These are phyloP conservation scores for Alloplasta piceator DNA, from an alignment of 2,888 invertebrate species.

Conservation along the genomic window DNA sequence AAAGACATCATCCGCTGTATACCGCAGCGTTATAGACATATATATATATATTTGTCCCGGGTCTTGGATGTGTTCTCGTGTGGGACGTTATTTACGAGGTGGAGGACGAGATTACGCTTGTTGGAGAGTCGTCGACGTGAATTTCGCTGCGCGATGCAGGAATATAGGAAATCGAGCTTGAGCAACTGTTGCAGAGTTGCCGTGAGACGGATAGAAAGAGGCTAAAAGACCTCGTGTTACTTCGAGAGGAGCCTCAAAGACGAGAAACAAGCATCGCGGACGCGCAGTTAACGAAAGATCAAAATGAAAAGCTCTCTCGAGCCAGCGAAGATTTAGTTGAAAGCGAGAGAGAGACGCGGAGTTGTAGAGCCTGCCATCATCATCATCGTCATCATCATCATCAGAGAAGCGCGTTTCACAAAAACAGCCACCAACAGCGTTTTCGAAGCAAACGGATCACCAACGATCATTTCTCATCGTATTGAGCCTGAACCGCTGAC, in stretches of 20 bases:
- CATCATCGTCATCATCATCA: background rate
- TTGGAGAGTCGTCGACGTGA: constrained; percentile 27
- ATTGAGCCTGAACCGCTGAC: constrained; percentile 40
- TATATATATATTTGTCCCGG: no score
- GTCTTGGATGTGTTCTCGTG: constrained; percentile 53
- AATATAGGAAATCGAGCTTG: constrained; percentile 22
- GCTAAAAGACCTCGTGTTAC: constrained; percentile 34
- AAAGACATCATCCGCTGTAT: constrained; percentile 45
- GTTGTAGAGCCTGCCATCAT: background rate
- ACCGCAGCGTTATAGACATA: no score
- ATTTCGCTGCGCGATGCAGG: constrained; percentile 4
- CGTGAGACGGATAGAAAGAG: constrained; percentile 50
- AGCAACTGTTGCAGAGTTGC: constrained; percentile 39
- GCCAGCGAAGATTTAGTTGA: constrained; percentile 39
- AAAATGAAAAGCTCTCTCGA: constrained; percentile 53
- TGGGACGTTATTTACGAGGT: constrained; percentile 77
- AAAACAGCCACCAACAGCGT: constrained; percentile 29
- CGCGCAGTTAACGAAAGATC: constrained; percentile 51
- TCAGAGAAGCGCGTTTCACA: background rate
- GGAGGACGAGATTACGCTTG: constrained; percentile 21
- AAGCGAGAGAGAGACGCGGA: background rate
- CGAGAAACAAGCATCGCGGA: constrained; percentile 32
- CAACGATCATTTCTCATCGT: constrained; percentile 40
- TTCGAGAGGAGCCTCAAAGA: constrained; percentile 51
- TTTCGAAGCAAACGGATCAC: background rate